Base-by-base conservation (phyloP, 2,888 invertebrate genomes). In the Amphipyra tragopoginis region DNA sequence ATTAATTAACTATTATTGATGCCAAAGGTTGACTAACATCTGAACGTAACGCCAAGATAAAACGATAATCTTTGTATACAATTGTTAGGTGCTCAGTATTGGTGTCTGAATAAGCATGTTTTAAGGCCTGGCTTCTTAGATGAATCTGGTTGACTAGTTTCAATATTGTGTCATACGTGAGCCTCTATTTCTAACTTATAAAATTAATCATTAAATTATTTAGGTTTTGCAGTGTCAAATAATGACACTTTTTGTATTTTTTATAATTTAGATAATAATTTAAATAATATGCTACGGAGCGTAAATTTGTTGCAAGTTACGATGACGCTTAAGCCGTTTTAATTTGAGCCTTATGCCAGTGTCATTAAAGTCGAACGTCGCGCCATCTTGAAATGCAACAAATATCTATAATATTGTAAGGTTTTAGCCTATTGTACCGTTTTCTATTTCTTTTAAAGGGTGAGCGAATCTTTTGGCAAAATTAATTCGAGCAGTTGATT, bases 1-100 rank as follows among this genome's bases (percentile, higher is more conserved):
- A 64, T 57, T 34, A 65, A 67, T 60, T 69, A 69, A 75, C 44
- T 72, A 65, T 50, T 66, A 66, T 70, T 72, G 72, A 78, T 79
- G 68, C 79, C 79, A 80, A 79, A 79, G 79, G 67, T 79, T 78
- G 72, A 79, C 70, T 80, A 75, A 80, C 70, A 77, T 71, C 72
- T 63, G 63, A 51, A 48, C 13, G 13, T 48, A 54, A 71, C 54
- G 39, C 39, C 55, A 52, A 43, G 40, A 47, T 39, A 21, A 21
- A 21, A 21, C 21, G 21, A 21, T 21, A 53, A 47, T 14, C 34
- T 56, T 64, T 34, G 56, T 62, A 64, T 53, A 53, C 58, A 57
- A 74, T 52, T 64, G 53, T 62, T 55, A 65, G 78, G 75, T 74
- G 78, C 64, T 74, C 60, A 57, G 34, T 51, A 54, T 65, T 56